Evolutionary conservation across 2,113 vertebrate species (phyloP), one percentile per base, ranked within the genome.

Genomic region (Verasper variegatus): DNA sequence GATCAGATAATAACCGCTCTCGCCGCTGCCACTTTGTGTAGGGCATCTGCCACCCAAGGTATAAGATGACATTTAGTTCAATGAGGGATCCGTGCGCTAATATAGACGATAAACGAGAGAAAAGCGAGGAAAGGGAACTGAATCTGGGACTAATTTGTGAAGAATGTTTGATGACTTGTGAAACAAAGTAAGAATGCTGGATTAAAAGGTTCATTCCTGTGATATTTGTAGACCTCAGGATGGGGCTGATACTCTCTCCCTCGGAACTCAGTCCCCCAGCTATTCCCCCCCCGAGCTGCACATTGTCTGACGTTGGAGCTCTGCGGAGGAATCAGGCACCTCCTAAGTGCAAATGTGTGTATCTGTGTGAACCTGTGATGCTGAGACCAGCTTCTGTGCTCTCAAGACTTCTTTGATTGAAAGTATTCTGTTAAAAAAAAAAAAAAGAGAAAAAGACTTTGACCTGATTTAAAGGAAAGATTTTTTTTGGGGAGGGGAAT

Each of bases 291-390:
- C 21, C 74, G 31, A 31, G 31, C 31, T 59, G 60, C 40, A 6
- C 47, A 49, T 45, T 66, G 37, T 60, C 23, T 66, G 40, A 51
- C 69, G 63, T 63, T 37, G 54, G 66, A 67, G 60, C 54, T 9
- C 56, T 57, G 65, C 31, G 55, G 65, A 40, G 63, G 63, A 84
- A 77, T 79, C 75, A 65, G 60, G 58, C 67, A 55, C 54, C 49
- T 77, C 68, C 77, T 82, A 82, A 87, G 86, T 86, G 81, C 78
- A 86, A 84, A 88, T 73, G 59, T 78, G 74, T 84, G 86, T 84
- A 84, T 37, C 76, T 68, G 69, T 61, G 72, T 72, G 63, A 79
- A 76, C 83, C 69, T 71, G 74, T 75, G 55, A 81, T 21, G n/a
- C 69, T 77, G 47, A 72, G 77, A 71, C 23, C 18, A 54, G 54